Base-by-base conservation (phyloP, 2,113 vertebrate genomes). In the Eudyptes chrysolophus region DNA sequence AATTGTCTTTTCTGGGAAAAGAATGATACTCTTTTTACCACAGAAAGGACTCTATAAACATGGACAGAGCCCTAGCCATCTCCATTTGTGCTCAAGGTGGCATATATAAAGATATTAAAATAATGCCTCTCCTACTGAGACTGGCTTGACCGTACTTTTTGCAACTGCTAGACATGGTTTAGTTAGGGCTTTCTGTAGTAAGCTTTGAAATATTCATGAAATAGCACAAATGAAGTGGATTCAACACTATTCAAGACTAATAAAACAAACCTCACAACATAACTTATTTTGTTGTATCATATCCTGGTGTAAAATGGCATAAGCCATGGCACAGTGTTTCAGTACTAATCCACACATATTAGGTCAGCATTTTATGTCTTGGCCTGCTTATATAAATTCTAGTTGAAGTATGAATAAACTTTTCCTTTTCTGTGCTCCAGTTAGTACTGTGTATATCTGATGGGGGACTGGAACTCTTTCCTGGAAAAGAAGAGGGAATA, bases 381-480 rank as follows among this genome's bases (percentile, higher is more conserved):
- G 81, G 57, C 84, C 61, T 83, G 55, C 87, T 95, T 75, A 60
- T 83, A 65, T 69, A 70, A 95, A 90, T 79, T 90, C 62, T 64
- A 49, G 36, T 30, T 76, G 57, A 93, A 92, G 52, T 86, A 92
- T 76, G 94, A 97, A 93, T 82, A 92, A 97, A 87, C 78, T 96
- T 97, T 83, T 93, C 88, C 72, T 94, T 92, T 85, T 84, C 76
- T 57, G 92, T 97, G 82, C 65, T 95, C 82, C 72, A 93, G 38
- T 90, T 93, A 92, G 34, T 82, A 60, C 78, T 84, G 25, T 90
- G 44, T 93, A 40, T 95, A 89, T 97, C 70, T 94, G 79, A 89
- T 90, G 87, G 69, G 51, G 69, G 48, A 77, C 75, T 92, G 89
- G 83, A 91, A 94, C 55, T 68, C 10, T 2, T 95, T 94, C 77